phyloP scores from a whole-genome alignment of 1,140 invertebrate species.

The Aphaenogaster ashmeadi region DNA sequence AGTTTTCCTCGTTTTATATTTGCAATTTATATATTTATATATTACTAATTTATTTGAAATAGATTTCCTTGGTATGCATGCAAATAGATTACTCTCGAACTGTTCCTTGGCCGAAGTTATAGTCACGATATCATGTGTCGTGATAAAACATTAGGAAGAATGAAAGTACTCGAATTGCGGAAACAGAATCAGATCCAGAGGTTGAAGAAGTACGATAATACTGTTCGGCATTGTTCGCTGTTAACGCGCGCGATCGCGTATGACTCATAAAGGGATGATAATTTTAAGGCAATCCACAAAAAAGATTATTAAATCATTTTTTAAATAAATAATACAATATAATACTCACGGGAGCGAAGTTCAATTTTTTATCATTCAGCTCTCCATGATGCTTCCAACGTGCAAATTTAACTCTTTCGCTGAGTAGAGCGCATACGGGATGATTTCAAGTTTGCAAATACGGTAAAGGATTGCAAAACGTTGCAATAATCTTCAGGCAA shows the following conservation, averaged over 20 bases:
- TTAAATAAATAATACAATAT: slow-evolving; percentile 46
- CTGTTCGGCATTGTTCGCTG: slow-evolving; percentile 80
- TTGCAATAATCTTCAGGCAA: neutral
- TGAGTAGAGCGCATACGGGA: neutral
- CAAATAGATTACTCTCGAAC: neutral
- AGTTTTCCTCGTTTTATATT: neutral
- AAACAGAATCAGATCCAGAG: slow-evolving; percentile 65
- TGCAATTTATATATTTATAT: neutral
- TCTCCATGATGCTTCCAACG: slow-evolving; percentile 22
- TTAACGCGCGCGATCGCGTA: slow-evolving; percentile 48
- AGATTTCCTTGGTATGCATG: neutral
- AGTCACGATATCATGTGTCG: neutral
- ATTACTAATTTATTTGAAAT: neutral
- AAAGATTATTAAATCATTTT: slow-evolving; percentile 31
- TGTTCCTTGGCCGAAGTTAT: neutral
- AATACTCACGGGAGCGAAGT: slow-evolving; percentile 47
- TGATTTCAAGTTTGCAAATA: slow-evolving; percentile 7
- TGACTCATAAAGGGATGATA: slow-evolving; percentile 15
- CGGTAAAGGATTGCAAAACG: neutral
- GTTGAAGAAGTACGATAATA: slow-evolving; percentile 82
- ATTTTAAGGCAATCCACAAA: slow-evolving; percentile 5
- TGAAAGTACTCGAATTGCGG: slow-evolving; percentile 19
- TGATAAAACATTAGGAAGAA: slow-evolving; percentile 31
- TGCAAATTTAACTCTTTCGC: slow-evolving; percentile 50
- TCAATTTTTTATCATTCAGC: slow-evolving; percentile 17